Conservation (phyloP, 2,113 vertebrate species). For the Malurus cyaneus region DNA sequence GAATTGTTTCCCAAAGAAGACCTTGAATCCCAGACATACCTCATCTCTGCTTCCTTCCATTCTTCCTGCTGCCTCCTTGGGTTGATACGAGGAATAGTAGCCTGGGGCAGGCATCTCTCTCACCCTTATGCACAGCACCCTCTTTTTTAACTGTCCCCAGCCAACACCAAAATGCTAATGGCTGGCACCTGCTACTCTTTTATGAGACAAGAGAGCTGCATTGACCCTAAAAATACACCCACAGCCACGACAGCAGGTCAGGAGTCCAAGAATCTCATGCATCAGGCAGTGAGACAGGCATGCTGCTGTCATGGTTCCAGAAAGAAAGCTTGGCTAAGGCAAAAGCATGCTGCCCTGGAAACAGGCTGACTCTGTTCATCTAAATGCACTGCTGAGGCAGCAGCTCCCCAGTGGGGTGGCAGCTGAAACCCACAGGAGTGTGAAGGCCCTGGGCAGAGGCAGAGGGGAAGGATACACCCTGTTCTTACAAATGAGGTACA, state of each 20-base stretch:
- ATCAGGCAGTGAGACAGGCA: background rate
- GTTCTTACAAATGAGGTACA: background rate
- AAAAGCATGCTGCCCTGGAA: background rate
- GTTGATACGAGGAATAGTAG: accelerated
- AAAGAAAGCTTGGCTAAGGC: background rate
- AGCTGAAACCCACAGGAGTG: accelerated
- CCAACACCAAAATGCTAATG: background rate
- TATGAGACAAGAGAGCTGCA: background rate
- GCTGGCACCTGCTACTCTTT: background rate
- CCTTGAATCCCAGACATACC: background rate
- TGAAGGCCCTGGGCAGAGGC: background rate
- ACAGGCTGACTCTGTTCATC: background rate
- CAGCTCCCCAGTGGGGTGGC: background rate
- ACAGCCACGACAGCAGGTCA: background rate
- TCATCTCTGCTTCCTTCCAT: background rate
- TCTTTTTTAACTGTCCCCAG: background rate
- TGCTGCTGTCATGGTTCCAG: background rate
- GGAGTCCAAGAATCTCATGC: background rate
- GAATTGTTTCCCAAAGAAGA: background rate
- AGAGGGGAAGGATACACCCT: background rate
- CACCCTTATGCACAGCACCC: background rate
- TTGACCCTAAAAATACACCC: background rate
- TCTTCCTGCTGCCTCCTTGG: background rate
- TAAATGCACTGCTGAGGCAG: background rate
- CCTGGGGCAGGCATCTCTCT: background rate